phyloP scores from a whole-genome alignment of 2,888 invertebrate genomes.

The Scaptodrosophila latifasciaeformis region DNA sequence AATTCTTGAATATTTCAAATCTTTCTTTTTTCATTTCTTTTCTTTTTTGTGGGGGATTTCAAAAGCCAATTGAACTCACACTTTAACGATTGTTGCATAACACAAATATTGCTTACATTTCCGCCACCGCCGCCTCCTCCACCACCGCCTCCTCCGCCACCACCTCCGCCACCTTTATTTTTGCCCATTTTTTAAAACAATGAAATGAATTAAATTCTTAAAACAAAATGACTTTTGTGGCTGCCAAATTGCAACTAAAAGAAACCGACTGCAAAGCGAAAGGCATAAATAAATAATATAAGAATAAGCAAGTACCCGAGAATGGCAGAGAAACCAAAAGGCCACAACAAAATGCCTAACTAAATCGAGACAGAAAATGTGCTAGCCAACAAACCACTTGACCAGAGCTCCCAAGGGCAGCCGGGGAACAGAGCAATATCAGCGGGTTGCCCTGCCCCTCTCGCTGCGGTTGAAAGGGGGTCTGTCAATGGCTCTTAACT shows the following conservation, averaged over 20 bases:
- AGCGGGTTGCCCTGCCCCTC: no score
- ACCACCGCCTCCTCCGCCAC: slow-evolving; percentile 43
- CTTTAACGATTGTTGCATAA: slow-evolving; percentile 65
- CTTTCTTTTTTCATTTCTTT: background rate
- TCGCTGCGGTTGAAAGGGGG: slow-evolving; percentile 24
- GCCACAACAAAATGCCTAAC: slow-evolving; percentile 47
- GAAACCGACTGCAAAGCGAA: slow-evolving; percentile 26
- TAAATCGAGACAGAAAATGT: slow-evolving; percentile 7
- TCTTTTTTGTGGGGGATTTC: background rate
- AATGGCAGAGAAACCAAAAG: slow-evolving; percentile 29
- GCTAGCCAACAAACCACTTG: slow-evolving; percentile 3
- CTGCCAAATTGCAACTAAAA: slow-evolving; percentile 59
- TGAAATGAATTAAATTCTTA: background rate
- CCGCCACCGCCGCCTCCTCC: slow-evolving; percentile 62
- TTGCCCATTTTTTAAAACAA: slow-evolving; percentile 60
- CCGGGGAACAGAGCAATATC: no score
- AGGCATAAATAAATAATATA: slow-evolving; percentile 52
- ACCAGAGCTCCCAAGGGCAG: no score
- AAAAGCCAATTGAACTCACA: slow-evolving; percentile 15
- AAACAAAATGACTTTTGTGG: slow-evolving; percentile 30
- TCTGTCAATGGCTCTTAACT: slow-evolving; percentile 41
- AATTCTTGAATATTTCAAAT: no score
- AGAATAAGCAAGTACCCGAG: slow-evolving; percentile 16
- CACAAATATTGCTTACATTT: slow-evolving; percentile 73
- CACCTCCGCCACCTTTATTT: slow-evolving; percentile 65